Evolutionary conservation across 2,888 invertebrate genomes (phyloP).

Genomic region (Caradrina clavipalpis): DNA sequence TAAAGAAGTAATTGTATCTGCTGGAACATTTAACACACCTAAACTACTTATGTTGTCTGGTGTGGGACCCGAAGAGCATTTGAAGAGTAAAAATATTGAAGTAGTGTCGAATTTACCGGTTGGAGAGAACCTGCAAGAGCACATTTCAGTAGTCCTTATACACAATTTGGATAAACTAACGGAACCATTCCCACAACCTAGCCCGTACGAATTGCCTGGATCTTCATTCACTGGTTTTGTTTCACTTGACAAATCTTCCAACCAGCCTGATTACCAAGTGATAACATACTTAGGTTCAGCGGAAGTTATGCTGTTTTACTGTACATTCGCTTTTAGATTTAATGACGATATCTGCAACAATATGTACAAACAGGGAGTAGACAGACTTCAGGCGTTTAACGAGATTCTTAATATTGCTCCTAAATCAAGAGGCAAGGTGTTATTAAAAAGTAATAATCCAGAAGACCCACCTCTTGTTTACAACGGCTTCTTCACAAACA

Average conservation of each 20-base stretch:
- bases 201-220: slow-evolving; percentile 56
- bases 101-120: slow-evolving; percentile 71
- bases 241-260: slow-evolving; percentile 58
- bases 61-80: slow-evolving; percentile 70
- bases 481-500: slow-evolving; percentile 63
- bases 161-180: slow-evolving; percentile 74
- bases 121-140: slow-evolving; percentile 74
- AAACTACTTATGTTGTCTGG: slow-evolving; percentile 75
- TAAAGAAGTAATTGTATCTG: slow-evolving; percentile 72
- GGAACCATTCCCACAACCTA: slow-evolving; percentile 72
- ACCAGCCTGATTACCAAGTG: slow-evolving; percentile 64
- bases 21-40: slow-evolving; percentile 71
- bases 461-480: slow-evolving; percentile 63
- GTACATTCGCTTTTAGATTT: slow-evolving; percentile 88
- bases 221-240: slow-evolving; percentile 64
- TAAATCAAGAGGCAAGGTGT: slow-evolving; percentile 79
- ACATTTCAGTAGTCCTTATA: slow-evolving; percentile 54
- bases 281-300: slow-evolving; percentile 52
- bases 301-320: slow-evolving; percentile 62
- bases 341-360: slow-evolving; percentile 70
- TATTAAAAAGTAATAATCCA: slow-evolving; percentile 63
- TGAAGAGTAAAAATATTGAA: slow-evolving; percentile 67
- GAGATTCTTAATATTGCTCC: slow-evolving; percentile 65
- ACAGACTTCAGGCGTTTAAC: slow-evolving; percentile 58
- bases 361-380: slow-evolving; percentile 50